Evolutionary conservation across 1,140 invertebrate species (phyloP), one percentile per base, ranked within the genome.

Genomic region (Wiebesia pumilae): DNA sequence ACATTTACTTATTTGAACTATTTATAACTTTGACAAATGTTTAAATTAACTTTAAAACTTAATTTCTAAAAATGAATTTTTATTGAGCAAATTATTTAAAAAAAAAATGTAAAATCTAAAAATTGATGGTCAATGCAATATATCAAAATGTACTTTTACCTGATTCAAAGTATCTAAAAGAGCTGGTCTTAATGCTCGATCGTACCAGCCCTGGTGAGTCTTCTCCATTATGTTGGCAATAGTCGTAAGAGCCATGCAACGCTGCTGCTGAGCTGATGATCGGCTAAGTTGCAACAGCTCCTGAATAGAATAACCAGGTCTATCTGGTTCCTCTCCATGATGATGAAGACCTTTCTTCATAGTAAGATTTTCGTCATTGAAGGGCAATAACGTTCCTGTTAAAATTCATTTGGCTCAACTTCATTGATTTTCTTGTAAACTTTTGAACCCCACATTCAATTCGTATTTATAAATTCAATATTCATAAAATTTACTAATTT

Each of bases 241-340:
- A 0, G 96, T 97, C 51, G 96, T 95, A 54, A 98, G 92, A 27
- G 97, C 97, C 67, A 97, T 94, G 4, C 96, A 95, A 89, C 97
- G 95, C 92, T 99, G 98, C 89, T 98, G 97, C 47, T 94, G 92
- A 77, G 94, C 95, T 89, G 91, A 96, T 90, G 94, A 97, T 93
- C 94, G 96, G 95, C 90, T 94, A 6, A 98, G 92, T 88, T 97
- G 96, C 90, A 98, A 95, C 0, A 99, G 92, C 94, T 99, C 98
- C 89, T 97, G 96, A 3, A 99, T 90, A 3, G 97, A 96, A 91
- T 99, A 99, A 0, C 98, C 98, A 30, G 98, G 96, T 90, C 98
- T 95, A 89, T 98, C 96, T 38, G 97, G 97, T 93, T 99, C 98
- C 89, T 98, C 96, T 2, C 98, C 98, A 93, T 99, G 98, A 93